phyloP scores from a whole-genome alignment of 2,797 vertebrate species.

The Gymnoscopelus braueri region DNA sequence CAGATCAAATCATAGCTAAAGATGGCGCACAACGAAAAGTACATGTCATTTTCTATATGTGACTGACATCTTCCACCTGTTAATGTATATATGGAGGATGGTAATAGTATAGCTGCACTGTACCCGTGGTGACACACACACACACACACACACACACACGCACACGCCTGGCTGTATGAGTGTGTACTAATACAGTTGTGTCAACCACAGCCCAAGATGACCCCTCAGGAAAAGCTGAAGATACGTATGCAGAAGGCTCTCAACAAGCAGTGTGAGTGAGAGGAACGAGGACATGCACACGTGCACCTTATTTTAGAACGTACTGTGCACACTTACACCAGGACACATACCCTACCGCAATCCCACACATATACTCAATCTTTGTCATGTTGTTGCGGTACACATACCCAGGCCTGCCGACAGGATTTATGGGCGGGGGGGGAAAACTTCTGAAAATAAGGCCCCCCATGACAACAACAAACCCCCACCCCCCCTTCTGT shows the following conservation, averaged over 20 bases:
- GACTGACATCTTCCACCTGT: slow-evolving; percentile 26
- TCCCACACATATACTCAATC: neutral
- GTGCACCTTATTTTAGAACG: neutral
- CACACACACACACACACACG: slow-evolving; percentile 19
- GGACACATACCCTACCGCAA: neutral
- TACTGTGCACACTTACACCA: neutral
- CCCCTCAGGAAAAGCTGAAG: slow-evolving; percentile 93
- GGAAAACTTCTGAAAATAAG: too few species aligned
- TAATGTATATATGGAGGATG: slow-evolving; percentile 41
- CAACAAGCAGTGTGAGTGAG: slow-evolving; percentile 91
- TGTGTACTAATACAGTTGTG: slow-evolving; percentile 70
- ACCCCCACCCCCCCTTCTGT: too few species aligned
- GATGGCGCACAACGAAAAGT: slow-evolving; percentile 41
- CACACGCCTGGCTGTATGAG: slow-evolving; percentile 10
- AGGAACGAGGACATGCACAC: neutral
- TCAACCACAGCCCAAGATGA: slow-evolving; percentile 91
- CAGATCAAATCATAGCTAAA: slow-evolving; percentile 19
- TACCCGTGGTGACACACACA: slow-evolving; percentile 20
- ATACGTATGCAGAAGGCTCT: slow-evolving; percentile 94
- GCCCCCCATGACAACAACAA: too few species aligned
- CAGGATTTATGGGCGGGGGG: too few species aligned
- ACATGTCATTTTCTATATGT: slow-evolving; percentile 43
- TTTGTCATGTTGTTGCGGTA: too few species aligned
- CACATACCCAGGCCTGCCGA: too few species aligned
- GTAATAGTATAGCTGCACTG: slow-evolving; percentile 15